Percentiles rank a stretch among this genome's conserved stretches.
Evolutionary conservation across 2,888 invertebrate genomes (phyloP).

Genomic region (Epinotia demarniana): DNA sequence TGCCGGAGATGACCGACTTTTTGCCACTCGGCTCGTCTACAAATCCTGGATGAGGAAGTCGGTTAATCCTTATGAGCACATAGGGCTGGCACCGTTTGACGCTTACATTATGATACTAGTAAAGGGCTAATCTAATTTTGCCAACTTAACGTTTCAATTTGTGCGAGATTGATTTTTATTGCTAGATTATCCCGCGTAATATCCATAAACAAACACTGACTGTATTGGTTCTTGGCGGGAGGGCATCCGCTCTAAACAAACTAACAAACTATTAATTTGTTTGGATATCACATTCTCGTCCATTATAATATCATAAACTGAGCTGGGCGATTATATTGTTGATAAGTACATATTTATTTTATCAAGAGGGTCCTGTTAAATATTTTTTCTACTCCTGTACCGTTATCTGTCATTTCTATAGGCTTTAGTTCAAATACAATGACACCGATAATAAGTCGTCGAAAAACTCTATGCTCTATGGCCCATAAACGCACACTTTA

Average conservation of each 20-base stretch:
- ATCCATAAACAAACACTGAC: neutral
- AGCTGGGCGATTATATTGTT: neutral
- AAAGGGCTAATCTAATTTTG: neutral
- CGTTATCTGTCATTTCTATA: no score
- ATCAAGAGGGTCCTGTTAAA: no score
- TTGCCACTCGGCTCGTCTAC: constrained; percentile 48
- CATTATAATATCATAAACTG: neutral
- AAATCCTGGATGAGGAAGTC: constrained; percentile 50
- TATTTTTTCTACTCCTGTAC: no score
- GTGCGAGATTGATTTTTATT: neutral
- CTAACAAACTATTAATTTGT: constrained; percentile 22
- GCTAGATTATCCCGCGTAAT: neutral
- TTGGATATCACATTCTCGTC: constrained; percentile 3
- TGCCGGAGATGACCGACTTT: constrained; percentile 42
- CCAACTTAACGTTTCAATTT: neutral
- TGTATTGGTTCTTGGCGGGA: constrained; percentile 18
- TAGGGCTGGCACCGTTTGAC: constrained; percentile 28
- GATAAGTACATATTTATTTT: no score
- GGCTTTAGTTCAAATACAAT: no score
- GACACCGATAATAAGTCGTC: no score
- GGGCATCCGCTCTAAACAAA: constrained; percentile 21
- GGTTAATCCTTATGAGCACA: constrained; percentile 49
- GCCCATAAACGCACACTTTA: no score
- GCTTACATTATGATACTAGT: neutral
- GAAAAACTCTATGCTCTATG: no score